A percentile compares a stretch with the other conserved stretches of the same genome.
Evolutionary conservation across 1,140 invertebrate species (phyloP).

Genomic region (Drosophila pallidifrons): DNA sequence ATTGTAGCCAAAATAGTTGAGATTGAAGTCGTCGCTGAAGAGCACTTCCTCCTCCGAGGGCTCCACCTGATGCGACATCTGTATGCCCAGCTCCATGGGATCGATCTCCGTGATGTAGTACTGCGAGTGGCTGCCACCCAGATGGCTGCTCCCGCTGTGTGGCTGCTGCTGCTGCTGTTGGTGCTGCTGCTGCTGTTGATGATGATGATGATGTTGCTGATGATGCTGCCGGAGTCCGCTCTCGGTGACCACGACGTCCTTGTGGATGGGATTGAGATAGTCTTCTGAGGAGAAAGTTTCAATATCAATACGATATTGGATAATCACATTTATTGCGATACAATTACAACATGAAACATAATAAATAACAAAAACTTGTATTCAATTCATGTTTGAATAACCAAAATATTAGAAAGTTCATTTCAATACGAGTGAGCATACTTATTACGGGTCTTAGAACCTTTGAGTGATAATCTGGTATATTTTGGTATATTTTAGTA

Average conservation of each 20-base stretch:
- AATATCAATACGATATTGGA: background rate
- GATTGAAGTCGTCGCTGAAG: constrained; percentile 84
- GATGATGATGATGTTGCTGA: constrained; percentile 1
- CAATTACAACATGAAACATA: too few relatives aligned
- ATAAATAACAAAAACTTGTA: too few relatives aligned
- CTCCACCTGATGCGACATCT: constrained; percentile 78
- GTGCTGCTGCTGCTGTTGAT: constrained; percentile 33
- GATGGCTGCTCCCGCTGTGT: constrained; percentile 1
- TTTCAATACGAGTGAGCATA: too few relatives aligned
- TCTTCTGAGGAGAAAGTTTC: constrained; percentile 66
- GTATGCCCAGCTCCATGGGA: constrained; percentile 84
- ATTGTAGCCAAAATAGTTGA: constrained; percentile 84
- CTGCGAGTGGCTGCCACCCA: constrained; percentile 54
- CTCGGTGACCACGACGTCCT: constrained; percentile 84
- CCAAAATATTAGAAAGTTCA: too few relatives aligned
- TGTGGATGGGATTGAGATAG: constrained; percentile 85
- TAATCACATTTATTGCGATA: background rate
- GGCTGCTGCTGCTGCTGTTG: constrained; percentile 27
- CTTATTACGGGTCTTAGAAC: too few relatives aligned
- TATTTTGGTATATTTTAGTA: too few relatives aligned
- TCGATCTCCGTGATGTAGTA: constrained; percentile 84
- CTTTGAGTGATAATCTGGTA: too few relatives aligned
- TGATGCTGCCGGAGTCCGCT: constrained; percentile 78
- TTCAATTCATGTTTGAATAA: too few relatives aligned
- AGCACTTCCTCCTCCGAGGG: constrained; percentile 81